phyloP scores from a whole-genome alignment of 2,797 vertebrate genomes.

The Helicolenus hilgendorfi region DNA sequence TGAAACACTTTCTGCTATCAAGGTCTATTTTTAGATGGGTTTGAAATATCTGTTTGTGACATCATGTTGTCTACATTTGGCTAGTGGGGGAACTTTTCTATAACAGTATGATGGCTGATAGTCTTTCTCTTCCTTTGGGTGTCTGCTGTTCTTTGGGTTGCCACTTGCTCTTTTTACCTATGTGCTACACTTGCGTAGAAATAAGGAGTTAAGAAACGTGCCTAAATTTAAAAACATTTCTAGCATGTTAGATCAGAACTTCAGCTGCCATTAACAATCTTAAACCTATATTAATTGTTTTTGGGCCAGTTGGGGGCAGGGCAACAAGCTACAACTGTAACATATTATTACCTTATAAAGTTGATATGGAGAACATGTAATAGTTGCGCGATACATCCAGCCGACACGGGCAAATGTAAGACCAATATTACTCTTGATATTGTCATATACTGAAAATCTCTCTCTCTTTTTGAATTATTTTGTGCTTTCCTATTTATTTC shows the following conservation, averaged over 20 bases:
- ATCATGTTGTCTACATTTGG: not conserved
- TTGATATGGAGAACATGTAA: not conserved
- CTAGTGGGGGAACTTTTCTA: not conserved
- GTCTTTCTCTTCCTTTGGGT: not conserved
- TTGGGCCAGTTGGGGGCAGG: not conserved
- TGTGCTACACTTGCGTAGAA: not conserved
- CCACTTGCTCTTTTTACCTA: not conserved
- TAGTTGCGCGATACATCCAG: not conserved
- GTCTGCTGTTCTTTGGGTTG: not conserved
- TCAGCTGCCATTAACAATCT: too few species aligned
- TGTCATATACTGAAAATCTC: not conserved
- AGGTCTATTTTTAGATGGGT: slow-evolving; percentile 15
- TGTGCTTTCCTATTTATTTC: not conserved
- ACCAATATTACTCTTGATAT: not conserved
- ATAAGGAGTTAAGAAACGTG: not conserved
- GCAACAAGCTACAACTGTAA: too few species aligned
- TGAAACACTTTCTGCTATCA: not conserved
- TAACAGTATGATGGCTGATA: not conserved
- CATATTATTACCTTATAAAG: not conserved
- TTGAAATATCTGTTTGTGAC: slow-evolving; percentile 8
- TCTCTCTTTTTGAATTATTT: not conserved
- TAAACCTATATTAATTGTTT: too few species aligned
- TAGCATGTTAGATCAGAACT: too few species aligned
- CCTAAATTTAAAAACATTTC: not conserved
- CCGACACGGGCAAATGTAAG: not conserved